Evolutionary conservation across 2,113 vertebrate species (phyloP).

Genomic region (Chaetops frenatus): DNA sequence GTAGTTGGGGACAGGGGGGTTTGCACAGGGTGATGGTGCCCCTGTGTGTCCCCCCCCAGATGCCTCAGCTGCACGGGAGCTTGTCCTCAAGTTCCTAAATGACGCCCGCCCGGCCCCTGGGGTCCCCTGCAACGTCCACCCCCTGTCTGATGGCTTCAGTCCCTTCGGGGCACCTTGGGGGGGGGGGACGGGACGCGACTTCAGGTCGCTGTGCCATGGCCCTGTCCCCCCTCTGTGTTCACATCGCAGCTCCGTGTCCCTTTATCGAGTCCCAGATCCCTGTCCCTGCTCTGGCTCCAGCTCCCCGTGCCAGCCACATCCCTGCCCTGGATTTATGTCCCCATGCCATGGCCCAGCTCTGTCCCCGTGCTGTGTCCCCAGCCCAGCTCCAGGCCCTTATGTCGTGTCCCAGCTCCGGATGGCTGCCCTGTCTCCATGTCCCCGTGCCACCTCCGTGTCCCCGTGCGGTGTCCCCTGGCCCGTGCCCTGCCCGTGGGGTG

Average conservation of each 20-base stretch:
- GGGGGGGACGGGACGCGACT: too few species aligned
- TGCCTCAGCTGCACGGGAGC: not conserved
- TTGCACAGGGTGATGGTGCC: fast-evolving
- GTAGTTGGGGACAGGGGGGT: fast-evolving
- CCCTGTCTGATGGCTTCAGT: not conserved
- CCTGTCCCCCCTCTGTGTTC: not conserved
- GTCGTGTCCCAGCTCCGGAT: not conserved
- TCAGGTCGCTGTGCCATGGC: too few species aligned
- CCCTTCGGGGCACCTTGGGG: not conserved
- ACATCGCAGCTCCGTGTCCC: not conserved
- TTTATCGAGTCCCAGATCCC: too few species aligned
- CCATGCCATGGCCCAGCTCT: not conserved
- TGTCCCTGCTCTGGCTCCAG: not conserved
- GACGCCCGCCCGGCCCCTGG: fast-evolving
- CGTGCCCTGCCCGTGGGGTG: not conserved
- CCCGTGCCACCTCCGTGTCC: not conserved
- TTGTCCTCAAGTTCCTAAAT: not conserved
- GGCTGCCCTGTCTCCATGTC: not conserved
- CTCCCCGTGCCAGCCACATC: fast-evolving
- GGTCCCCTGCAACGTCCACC: not conserved
- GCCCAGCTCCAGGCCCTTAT: fast-evolving
- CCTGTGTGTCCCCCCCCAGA: not conserved
- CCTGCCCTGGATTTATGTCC: not conserved
- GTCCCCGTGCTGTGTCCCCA: not conserved
- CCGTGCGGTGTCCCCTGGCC: not conserved